Evolutionary conservation across 2,797 vertebrate genomes (phyloP).

Genomic region (Pangasius larnaudii): DNA sequence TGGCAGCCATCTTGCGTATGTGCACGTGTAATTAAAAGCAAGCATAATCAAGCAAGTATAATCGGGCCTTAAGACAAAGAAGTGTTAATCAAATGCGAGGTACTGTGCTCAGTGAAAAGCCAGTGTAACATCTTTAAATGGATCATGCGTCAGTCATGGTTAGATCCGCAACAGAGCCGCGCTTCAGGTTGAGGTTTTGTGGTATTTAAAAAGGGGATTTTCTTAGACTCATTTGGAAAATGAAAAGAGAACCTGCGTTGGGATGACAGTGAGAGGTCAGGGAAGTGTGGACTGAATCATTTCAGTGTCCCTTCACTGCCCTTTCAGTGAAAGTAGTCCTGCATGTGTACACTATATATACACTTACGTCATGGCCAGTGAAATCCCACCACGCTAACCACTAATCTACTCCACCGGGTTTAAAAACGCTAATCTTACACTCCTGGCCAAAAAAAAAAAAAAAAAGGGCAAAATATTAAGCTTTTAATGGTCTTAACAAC

Average conservation of each 20-base stretch:
- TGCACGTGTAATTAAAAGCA: too few relatives aligned
- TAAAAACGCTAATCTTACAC: background rate
- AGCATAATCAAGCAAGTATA: too few relatives aligned
- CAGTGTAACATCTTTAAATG: background rate
- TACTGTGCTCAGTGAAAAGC: too few relatives aligned
- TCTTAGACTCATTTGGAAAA: background rate
- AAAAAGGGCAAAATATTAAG: too few relatives aligned
- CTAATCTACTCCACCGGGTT: background rate
- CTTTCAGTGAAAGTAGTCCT: background rate
- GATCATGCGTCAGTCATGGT: constrained; percentile 15
- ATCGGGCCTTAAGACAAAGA: too few relatives aligned
- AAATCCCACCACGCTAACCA: background rate
- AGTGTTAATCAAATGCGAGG: too few relatives aligned
- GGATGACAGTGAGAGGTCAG: background rate
- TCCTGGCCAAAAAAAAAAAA: too few relatives aligned
- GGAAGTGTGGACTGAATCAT: background rate
- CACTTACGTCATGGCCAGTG: background rate
- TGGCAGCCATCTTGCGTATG: background rate
- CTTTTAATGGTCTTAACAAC: too few relatives aligned
- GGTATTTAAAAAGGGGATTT: background rate
- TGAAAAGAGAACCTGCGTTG: constrained; percentile 13
- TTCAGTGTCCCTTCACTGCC: background rate
- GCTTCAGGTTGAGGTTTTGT: background rate
- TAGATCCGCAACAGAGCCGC: background rate
- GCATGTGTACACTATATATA: background rate